Base-by-base conservation (phyloP, 2,888 invertebrate genomes). In the Galerucella calmariensis region DNA sequence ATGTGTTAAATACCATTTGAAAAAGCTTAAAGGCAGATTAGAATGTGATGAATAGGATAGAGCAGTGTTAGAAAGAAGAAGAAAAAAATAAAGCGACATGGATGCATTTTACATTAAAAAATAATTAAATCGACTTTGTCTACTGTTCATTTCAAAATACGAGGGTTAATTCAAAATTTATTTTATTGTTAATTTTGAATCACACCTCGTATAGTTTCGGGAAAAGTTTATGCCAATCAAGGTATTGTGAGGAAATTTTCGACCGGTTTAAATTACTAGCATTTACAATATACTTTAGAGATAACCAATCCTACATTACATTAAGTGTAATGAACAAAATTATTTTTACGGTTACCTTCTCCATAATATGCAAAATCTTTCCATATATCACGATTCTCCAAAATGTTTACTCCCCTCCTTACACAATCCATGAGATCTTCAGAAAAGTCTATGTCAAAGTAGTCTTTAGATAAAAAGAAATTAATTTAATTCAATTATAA, bases 311-410 rank as follows among this genome's bases (percentile, higher is more conserved):
- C 35, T 41, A 41, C 1, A 35, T 35, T 35, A 35, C 4, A 35
- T 35, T 35, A 35, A 27, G 5, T 27, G 35, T 35, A 35, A 35
- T 35, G 35, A 35, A 35, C 35, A 41, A 41, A 41, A 14, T 48
- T 46, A 46, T 46, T 48, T 11, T 12, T 11, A 44, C 53, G 46
- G 35, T 69, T 69, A 74, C 74, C 74, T 70, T 61, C 9, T 41
- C 53, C 61, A 44, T 75, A 78, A 16, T 75, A 48, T 1, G 48
- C 68, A 46, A 75, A 74, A 71, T 78, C 77, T 69, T 79, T 75
- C 76, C 77, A 78, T 61, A 79, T 77, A 56, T 80, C 78, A 63
- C 61, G 56, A 66, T 79, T 75, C 71, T 75, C 76, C 79, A 80
- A 74, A 16, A 80, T 71, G 44, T 63, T 76, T 66, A 67, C 56